A percentile compares a stretch with the other conserved stretches of the same genome.
Evolutionary conservation across 2,797 vertebrate species (phyloP).

Genomic region (Micropoecilia bifurca): DNA sequence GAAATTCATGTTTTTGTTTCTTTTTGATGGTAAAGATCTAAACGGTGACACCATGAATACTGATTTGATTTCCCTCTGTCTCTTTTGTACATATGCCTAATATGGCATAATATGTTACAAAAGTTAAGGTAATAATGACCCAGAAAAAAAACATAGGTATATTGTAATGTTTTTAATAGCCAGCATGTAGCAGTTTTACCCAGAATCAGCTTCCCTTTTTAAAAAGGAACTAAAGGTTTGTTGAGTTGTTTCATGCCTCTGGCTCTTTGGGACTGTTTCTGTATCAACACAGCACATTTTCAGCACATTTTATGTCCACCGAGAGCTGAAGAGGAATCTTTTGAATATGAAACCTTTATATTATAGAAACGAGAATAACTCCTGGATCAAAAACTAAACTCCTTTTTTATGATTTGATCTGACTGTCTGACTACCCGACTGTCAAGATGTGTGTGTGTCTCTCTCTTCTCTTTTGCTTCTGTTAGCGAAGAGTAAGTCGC

Average conservation of each 20-base stretch:
- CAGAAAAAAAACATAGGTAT: background rate
- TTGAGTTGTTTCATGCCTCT: constrained; percentile 5
- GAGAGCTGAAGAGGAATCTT: constrained; percentile 27
- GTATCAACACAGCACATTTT: constrained; percentile 37
- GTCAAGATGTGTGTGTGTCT: constrained; percentile 4
- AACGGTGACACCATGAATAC: background rate
- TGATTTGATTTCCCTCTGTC: background rate
- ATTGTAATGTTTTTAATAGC: background rate
- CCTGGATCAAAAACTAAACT: constrained; percentile 27
- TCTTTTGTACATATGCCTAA: background rate
- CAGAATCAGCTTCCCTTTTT: background rate
- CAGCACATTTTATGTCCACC: constrained; percentile 25
- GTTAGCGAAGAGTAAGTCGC: background rate
- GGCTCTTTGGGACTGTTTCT: constrained; percentile 22
- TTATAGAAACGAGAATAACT: constrained; percentile 30
- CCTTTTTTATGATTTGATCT: constrained; percentile 34
- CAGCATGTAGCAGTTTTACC: background rate
- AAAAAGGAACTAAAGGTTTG: background rate
- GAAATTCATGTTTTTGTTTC: background rate
- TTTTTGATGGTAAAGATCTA: background rate
- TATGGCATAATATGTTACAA: background rate
- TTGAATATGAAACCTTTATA: constrained; percentile 25
- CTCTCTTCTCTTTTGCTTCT: background rate
- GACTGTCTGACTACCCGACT: background rate
- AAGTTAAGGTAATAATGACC: background rate